Evolutionary conservation across 2,888 invertebrate species (phyloP).

Genomic region (Patella pellucida): DNA sequence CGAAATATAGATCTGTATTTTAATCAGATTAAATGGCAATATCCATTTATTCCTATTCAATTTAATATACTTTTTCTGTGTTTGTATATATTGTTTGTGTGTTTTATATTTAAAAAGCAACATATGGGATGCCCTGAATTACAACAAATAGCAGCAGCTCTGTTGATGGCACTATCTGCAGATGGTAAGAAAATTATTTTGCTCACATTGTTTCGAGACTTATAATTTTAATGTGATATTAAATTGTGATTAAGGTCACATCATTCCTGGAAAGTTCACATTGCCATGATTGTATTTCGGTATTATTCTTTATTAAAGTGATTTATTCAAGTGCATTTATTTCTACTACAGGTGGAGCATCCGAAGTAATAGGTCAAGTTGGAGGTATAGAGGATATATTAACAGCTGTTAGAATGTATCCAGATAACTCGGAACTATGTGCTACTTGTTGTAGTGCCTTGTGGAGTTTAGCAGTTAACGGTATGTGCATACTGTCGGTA

Average conservation of each 20-base stretch:
- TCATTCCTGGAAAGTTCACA: no score
- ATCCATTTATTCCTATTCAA: no score
- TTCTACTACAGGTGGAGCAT: slow-evolving; percentile 46
- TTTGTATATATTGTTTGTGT: no score
- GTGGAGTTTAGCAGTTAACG: slow-evolving; percentile 63
- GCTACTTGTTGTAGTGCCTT: slow-evolving; percentile 63
- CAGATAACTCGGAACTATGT: slow-evolving; percentile 49
- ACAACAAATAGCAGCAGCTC: slow-evolving; percentile 54
- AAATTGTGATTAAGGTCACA: no score
- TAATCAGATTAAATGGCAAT: no score
- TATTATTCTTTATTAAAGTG: not conserved
- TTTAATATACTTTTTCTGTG: no score
- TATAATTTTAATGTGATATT: no score
- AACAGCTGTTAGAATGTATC: slow-evolving; percentile 50
- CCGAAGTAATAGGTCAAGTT: slow-evolving; percentile 54
- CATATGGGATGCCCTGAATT: slow-evolving; percentile 49
- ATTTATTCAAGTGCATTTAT: not conserved
- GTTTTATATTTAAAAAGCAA: slow-evolving; percentile 31
- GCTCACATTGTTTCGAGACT: no score
- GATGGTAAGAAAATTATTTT: slow-evolving; percentile 48
- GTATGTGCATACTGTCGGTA: slow-evolving; percentile 31
- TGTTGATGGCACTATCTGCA: slow-evolving; percentile 63
- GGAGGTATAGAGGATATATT: slow-evolving; percentile 61
- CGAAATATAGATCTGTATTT: no score
- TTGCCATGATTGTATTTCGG: not conserved